A percentile compares a stretch with the other conserved stretches of the same genome.
Evolutionary conservation across 2,888 invertebrate genomes (phyloP).

Genomic region (Ptychoptera albimana): DNA sequence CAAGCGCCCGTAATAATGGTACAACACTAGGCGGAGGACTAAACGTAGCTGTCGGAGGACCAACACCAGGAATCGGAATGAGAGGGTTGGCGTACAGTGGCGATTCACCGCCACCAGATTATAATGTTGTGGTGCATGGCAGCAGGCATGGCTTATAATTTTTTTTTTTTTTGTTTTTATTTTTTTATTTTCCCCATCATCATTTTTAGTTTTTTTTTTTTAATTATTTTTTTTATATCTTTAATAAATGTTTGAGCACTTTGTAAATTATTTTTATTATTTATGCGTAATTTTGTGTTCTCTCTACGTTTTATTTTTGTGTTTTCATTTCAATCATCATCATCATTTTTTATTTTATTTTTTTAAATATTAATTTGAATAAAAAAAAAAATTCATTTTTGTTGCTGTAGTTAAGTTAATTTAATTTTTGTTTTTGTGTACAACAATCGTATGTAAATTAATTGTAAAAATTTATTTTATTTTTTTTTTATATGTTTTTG

Average conservation of each 20-base stretch:
- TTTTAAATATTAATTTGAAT: too few relatives aligned
- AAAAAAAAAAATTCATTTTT: too few relatives aligned
- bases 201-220: not conserved
- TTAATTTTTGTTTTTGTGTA: too few relatives aligned
- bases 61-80: constrained; percentile 20
- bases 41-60: constrained; percentile 15
- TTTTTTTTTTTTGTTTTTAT: constrained; percentile 12
- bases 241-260: too few relatives aligned
- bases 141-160: constrained; percentile 29
- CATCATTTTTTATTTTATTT: not conserved
- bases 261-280: too few relatives aligned
- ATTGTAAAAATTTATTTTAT: too few relatives aligned
- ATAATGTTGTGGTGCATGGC: constrained; percentile 34
- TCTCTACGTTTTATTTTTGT: not conserved
- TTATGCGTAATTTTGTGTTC: too few relatives aligned
- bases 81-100: constrained; percentile 28
- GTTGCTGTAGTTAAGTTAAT: too few relatives aligned
- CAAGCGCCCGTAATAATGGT: not conserved
- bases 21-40: constrained; percentile 13
- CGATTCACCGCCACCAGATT: constrained; percentile 31
- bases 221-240: not conserved
- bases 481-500: too few relatives aligned
- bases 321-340: not conserved
- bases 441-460: too few relatives aligned
- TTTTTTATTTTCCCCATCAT: constrained; percentile 5